Evolutionary conservation across 1,140 invertebrate species (phyloP), one percentile per base, ranked within the genome.

Genomic region (Neelides sp.): DNA sequence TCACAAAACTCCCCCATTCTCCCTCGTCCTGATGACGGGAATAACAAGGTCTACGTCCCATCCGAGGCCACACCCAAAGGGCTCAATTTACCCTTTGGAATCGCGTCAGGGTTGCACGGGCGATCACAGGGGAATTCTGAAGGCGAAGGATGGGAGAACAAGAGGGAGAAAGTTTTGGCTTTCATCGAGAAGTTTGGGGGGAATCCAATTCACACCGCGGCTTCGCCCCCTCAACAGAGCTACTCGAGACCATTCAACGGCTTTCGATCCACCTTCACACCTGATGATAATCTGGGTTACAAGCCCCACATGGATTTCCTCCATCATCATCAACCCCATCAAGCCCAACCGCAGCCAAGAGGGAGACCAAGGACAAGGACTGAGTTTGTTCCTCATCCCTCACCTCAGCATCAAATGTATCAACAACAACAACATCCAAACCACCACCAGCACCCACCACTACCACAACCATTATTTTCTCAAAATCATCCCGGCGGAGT

Each of bases 111-210:
- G 20, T 43, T 5, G 20, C 17, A 5, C 5, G 4, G 3, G 36
- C 4, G 15, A 19, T 17, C 17, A 27, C 22, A 30, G 44, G 28
- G 4, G 19, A 35, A 15, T 17, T 32, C 19, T 32, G 28, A 13
- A 20, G 28, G 22, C 7, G 15, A n/a, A 51, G 2, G 54, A 48
- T 34, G 50, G 50, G 7, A 49, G 28, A 10, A 32, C 28, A 20
- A 49, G 55, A 39, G 53, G 22, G 55, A 60, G 17, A 52, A 56
- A 24, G 58, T 60, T 10, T 40, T 60, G 13, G 50, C 51, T 10
- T 60, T 55, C 39, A 57, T 49, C 12, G 58, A 60, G 26, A 54
- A 57, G 39, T 60, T 54, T 57, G 58, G 54, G 10, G 34, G 36
- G 19, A 23, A 23, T 3, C 30, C 23, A 30, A 28, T 24, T 28